Percentiles rank a stretch among this genome's conserved stretches.
These are phyloP conservation scores for Strigamia crassipes DNA, from an alignment of 2,888 invertebrate genomes.

Conservation along the genomic window DNA sequence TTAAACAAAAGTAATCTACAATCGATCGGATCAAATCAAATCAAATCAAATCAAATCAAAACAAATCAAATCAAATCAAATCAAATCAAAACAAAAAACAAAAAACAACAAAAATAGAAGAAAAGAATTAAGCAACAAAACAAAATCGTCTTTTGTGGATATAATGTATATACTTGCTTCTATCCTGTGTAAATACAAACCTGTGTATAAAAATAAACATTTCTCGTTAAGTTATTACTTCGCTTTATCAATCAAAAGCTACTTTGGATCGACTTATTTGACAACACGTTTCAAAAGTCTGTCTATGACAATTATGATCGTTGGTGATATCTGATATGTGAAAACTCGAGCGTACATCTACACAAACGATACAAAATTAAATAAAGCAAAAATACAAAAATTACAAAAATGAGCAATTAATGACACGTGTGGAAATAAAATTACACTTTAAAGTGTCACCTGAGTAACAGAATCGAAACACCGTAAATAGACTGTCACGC, in stretches of 20 bases:
- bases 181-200: conserved; percentile 33
- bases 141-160: too few relatives aligned
- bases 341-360: neutral
- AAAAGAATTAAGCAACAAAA: too few relatives aligned
- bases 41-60: too few relatives aligned
- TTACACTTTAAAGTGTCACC: neutral
- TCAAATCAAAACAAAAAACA: too few relatives aligned
- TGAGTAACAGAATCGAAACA: neutral
- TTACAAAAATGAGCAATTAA: conserved; percentile 21
- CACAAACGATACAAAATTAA: neutral
- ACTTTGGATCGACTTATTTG: neutral
- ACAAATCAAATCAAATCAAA: too few relatives aligned
- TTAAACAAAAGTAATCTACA: neutral
- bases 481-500: neutral
- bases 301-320: neutral
- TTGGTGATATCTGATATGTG: too few relatives aligned
- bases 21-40: too few relatives aligned
- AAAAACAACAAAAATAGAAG: too few relatives aligned
- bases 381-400: neutral
- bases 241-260: neutral
- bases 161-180: neutral
- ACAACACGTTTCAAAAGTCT: neutral
- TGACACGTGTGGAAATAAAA: neutral
- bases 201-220: conserved; percentile 23
- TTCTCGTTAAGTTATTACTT: neutral